phyloP scores from a whole-genome alignment of 2,888 invertebrate genomes.

The Bembecia ichneumoniformis region DNA sequence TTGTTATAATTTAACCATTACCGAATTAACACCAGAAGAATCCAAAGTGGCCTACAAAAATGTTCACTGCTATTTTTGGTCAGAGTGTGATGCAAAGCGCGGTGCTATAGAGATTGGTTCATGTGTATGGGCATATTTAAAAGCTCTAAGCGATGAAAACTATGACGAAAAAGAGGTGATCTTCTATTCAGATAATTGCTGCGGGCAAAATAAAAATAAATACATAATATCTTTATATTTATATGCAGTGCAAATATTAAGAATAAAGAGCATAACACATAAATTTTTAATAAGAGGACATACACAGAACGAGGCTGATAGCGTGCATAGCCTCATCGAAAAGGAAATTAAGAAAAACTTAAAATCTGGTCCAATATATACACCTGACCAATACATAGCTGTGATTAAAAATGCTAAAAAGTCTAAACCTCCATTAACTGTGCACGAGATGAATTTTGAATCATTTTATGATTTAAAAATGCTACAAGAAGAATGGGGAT shows the following conservation, averaged over 20 bases:
- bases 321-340: conserved; percentile 26
- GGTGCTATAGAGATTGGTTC: conserved; percentile 17
- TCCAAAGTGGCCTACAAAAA: too few relatives aligned
- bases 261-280: conserved; percentile 23
- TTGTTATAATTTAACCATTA: too few relatives aligned
- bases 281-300: too few relatives aligned
- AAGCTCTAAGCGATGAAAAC: conserved; percentile 1
- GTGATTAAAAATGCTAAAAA: conserved; percentile 11
- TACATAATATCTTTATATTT: conserved; percentile 15
- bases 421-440: conserved; percentile 9
- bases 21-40: too few relatives aligned
- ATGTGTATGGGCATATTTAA: conserved; percentile 8
- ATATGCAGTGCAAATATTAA: conserved; percentile 11
- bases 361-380: conserved; percentile 20
- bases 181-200: conserved; percentile 27
- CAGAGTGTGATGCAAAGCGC: conserved; percentile 21
- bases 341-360: conserved; percentile 22
- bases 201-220: conserved; percentile 23
- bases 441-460: conserved; percentile 9
- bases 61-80: conserved; percentile 20
- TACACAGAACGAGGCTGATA: conserved; percentile 32
- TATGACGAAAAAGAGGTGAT: conserved; percentile 8
- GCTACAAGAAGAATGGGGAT: not conserved
- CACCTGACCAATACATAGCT: conserved; percentile 11
- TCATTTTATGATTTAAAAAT: not conserved